These are phyloP conservation scores for Aleiodes leptofemur DNA, from an alignment of 2,888 invertebrate species.

Conservation along the genomic window DNA sequence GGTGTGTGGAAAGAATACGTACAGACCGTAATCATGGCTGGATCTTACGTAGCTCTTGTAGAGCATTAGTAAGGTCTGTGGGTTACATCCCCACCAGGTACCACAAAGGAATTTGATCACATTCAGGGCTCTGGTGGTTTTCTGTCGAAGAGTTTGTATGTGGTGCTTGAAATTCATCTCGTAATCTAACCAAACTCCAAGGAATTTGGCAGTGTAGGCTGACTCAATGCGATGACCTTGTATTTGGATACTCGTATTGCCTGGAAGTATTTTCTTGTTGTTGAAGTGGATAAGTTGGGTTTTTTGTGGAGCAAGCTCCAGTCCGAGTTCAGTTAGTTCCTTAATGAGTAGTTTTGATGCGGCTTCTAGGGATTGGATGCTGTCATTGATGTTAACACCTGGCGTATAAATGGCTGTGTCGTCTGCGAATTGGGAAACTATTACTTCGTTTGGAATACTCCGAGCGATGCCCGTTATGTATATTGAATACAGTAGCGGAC, in stretches of 20 bases:
- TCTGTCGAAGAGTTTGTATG: neutral
- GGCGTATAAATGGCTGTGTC: slow-evolving; percentile 42
- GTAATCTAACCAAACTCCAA: slow-evolving; percentile 35
- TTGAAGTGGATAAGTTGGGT: slow-evolving; percentile 36
- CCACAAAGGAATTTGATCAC: slow-evolving; percentile 44
- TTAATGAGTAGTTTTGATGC: neutral
- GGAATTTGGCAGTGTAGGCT: neutral
- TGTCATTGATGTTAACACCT: neutral
- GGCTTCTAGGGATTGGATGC: neutral
- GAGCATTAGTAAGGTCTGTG: slow-evolving; percentile 11
- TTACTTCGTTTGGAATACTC: neutral
- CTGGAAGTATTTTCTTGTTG: slow-evolving; percentile 37
- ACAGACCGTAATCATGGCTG: slow-evolving; percentile 33
- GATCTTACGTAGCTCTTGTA: slow-evolving; percentile 41
- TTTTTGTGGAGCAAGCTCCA: slow-evolving; percentile 35
- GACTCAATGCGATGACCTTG: neutral
- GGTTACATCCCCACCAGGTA: slow-evolving; percentile 47
- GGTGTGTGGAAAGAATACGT: slow-evolving; percentile 18
- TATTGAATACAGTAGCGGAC: slow-evolving; percentile 32
- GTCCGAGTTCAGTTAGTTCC: slow-evolving; percentile 14
- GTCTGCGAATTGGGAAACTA: slow-evolving; percentile 44
- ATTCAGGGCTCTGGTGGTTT: slow-evolving; percentile 35
- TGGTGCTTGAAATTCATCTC: slow-evolving; percentile 39
- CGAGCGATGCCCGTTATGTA: slow-evolving; percentile 32
- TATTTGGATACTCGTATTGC: neutral